Base-by-base conservation (phyloP, 1,140 invertebrate genomes). In the Pogonus chalceus region DNA sequence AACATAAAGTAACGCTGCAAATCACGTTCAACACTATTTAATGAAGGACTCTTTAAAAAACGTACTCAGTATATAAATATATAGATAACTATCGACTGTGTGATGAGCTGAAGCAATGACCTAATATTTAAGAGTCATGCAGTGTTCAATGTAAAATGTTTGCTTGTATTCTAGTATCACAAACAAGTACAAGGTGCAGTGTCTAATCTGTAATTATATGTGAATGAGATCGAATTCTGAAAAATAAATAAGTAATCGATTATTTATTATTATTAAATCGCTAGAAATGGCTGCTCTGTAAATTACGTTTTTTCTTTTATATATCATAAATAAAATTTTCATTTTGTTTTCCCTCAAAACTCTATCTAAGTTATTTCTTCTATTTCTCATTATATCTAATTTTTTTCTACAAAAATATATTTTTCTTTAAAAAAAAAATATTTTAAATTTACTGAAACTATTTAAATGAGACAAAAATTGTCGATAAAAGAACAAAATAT, bases 71-170 rank as follows among this genome's bases (percentile, higher is more conserved):
- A 31, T 31, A 31, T 31, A 31, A 7, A 31, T 31, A 31, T 31
- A 31, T 31, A 31, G 26, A 31, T 31, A 43, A 43, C 37, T 43
- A 43, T 43, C 18, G 37, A 43, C 37, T 43, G 37, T 43, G 37
- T 43, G 37, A 43, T 43, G 37, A 43, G 37, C 37, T 43, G 9
- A 43, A 43, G 37, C 37, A 43, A 43, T 43, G 37, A 43, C 37
- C 37, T 43, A 43, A 43, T 43, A 43, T 10, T n/a, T 43, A 43
- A 43, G 37, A 43, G 37, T 43, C 37, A 43, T 43, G 37, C 37
- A 43, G 37, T 43, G 37, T 43, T 43, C 37, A 43, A 43, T 43
- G 37, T 43, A 43, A 43, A 43, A 43, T 43, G 37, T 43, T 43
- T 43, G 37, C 37, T 43, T 43, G 37, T 43, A 12, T 43, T 10